Base-by-base conservation (phyloP, 1,140 invertebrate genomes). In the Galleria mellonella region DNA sequence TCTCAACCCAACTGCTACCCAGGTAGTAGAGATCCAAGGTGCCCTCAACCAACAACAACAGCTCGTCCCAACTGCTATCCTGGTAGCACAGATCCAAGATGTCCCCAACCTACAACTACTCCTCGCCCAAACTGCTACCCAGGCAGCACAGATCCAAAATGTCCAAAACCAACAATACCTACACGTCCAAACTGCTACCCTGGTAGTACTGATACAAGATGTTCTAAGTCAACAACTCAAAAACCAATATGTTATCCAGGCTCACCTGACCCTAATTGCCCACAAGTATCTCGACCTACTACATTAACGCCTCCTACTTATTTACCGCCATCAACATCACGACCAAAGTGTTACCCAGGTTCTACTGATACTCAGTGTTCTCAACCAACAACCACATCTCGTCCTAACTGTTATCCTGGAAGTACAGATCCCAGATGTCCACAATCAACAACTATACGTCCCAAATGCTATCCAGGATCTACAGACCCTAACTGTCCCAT, bases 321-420 rank as follows among this genome's bases (percentile, higher is more conserved):
- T 35, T 12, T 35, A 12, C 32, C 32, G 2, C 32, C 32, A 11
- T 32, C 57, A 5, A 33, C 58, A 32, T n/a, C n/a, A 45, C 47
- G 67, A 48, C 62, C 59, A n/a, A 56, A 51, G 1, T 88, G 87
- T 43, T 83, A 68, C 43, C 86, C 84, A 3, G 87, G 88, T 9
- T 72, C 63, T 10, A 58, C 55, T 1, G 81, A 87, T 66, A 78
- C 86, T 17, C 51, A 79, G 42, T 87, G 85, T 58, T 78, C 84
- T 10, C 53, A 62, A 49, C 62, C 68, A 0, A 60, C 57, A 11
- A 56, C 65, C 7, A 55, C 64, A 4, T 31, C 33, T 36, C 15
- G 46, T 42, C 62, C 68, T 4, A 52, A 50, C 3, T 88, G 87
- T 47, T 84, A 68, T 44, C 85, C 86, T 3, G 87, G 87, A 11